Base-by-base conservation (phyloP, 2,888 invertebrate species). In the Eupithecia centaureata region DNA sequence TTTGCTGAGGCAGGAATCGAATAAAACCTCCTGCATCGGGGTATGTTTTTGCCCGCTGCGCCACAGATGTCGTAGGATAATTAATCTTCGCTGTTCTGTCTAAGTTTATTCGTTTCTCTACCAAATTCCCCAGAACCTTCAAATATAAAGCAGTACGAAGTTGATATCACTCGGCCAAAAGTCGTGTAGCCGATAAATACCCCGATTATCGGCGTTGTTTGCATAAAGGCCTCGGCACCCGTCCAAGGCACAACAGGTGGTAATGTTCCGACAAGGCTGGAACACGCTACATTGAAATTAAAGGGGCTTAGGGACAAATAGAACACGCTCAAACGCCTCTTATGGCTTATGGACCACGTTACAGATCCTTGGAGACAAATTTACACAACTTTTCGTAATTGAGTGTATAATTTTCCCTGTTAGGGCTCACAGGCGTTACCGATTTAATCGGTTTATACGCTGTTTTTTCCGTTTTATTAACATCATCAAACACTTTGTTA, bases 241-340 rank as follows among this genome's bases (percentile, higher is more conserved):
- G 52, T 63, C 70, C 70, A 70, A 69, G 54, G 13, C 56, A 70
- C 66, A 70, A 70, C 70, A 70, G 70, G 70, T 70, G 70, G 66
- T 57, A 52, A 63, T 61, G 61, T 66, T 64, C 56, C 61, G 52
- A 66, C 65, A 64, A 70, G 35, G 62, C 35, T 60, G 42, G 38
- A 51, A 65, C 67, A 67, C 65, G 62, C 56, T 57, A 65, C 60
- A 71, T 65, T 67, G 65, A 65, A 67, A 70, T 56, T 57, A 57
- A 30, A 18, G 32, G 28, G 30, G 54, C 54, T 56, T 56, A 30
- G 54, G 54, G 54, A 56, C 27, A 30, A n/a, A 30, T 47, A 22
- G 10, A 47, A 47, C 22, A 25, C 15, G 52, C 54, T 30, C 30
- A 25, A n/a, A 56, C 18, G 27, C 30, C n/a, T 28, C 5, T 30